Evolutionary conservation across 1,140 invertebrate species (phyloP), one percentile per base, ranked within the genome.

Genomic region (Heliconius hermathena): DNA sequence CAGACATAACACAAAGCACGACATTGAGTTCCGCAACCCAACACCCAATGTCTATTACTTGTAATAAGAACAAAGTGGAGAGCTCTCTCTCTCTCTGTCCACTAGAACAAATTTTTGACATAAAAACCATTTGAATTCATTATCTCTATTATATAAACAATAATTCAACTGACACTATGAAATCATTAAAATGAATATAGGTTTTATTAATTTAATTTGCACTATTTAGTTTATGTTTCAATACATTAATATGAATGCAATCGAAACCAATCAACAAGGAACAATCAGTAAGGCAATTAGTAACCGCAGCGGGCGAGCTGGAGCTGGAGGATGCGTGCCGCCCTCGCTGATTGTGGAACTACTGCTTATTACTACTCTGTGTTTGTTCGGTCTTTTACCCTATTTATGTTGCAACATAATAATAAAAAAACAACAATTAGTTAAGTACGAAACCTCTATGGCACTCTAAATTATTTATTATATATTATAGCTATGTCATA

Each of bases 281-380:
- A 83, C 78, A 90, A 88, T 90, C 88, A 90, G 89, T 91, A 85
- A 86, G 85, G 85, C 86, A 91, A 91, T 90, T 89, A 89, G 83
- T 75, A 78, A 85, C 88, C 84, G 82, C 89, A 84, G 84, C 81
- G 84, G 88, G 85, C 79, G 85, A 80, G 78, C 86, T 90, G 85
- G 85, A 80, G 78, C 86, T 90, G 85, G 82, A 89, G 85, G 79
- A 87, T 86, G 87, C 86, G 85, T 82, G 82, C 52, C 76, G 78
- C 85, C 83, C 81, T 66, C 75, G 81, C 86, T 87, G 87, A 85
- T 85, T 88, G 84, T 87, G 83, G 81, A 84, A 80, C 82, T 83
- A 80, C 66, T 73, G 82, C 81, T 87, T 85, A 87, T 86, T 86
- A 60, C 46, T 46, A 71, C 66, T 76, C 26, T 66, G 60, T 49